Base-by-base conservation (phyloP, 2,888 invertebrate species). In the Brenthis daphne region DNA sequence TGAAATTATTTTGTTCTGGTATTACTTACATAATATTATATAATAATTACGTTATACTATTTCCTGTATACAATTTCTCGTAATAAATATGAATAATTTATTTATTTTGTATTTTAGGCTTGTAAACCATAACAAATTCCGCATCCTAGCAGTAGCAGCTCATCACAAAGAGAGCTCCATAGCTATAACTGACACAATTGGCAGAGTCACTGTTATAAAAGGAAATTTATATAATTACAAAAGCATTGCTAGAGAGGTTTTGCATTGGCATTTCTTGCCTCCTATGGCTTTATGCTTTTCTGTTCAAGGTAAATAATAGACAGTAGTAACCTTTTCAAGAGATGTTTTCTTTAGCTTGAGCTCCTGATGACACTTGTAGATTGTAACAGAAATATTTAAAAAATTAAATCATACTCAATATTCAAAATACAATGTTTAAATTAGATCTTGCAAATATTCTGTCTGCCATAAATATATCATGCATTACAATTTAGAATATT, bases 201-300 rank as follows among this genome's bases (percentile, higher is more conserved):
- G 93, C 0, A 78, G 92, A 55, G 82, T 85, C 1, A 86, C 82
- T 0, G 70, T 92, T 2, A 73, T 88, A 51, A 80, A 87, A 75
- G 90, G 91, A 1, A 84, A 89, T 74, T 77, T 93, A 37, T 90
- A 81, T 77, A 80, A 87, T 64, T 75, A 78, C 54, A 81, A 65
- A 14, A 77, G 77, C 71, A 69, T 86, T 8, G 86, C 85, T 1
- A 82, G 83, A 66, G 93, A 93, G 76, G 78, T 85, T 1, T 67
- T 91, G 55, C 93, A 93, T 79, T 93, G 93, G 93, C 93, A 93
- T 77, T 86, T 82, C 67, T 77, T 93, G 60, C 93, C 93, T 1
- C 78, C 87, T 4, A 78, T 89, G 53, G 86, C 90, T 33, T 80
- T 84, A 29, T 83, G 84, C 73, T 88, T 92, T 75, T 88, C 92